A percentile compares a stretch with the other conserved stretches of the same genome.
These are phyloP conservation scores for Epinephelus coioides DNA, from an alignment of 2,797 vertebrate genomes.

Conservation along the genomic window DNA sequence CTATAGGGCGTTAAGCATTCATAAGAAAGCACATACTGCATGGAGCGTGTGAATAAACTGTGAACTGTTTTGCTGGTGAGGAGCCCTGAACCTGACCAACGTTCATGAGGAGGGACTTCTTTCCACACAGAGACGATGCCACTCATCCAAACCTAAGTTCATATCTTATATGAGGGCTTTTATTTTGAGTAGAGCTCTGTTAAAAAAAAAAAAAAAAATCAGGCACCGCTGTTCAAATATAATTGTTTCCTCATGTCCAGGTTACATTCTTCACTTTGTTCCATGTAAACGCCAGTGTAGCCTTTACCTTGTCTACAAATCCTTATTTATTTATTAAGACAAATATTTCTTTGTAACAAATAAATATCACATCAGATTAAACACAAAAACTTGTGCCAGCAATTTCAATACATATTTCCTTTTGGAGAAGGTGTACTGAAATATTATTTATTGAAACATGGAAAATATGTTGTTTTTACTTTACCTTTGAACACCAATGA, in stretches of 20 bases:
- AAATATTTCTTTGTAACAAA: conserved; percentile 44
- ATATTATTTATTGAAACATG: conserved; percentile 84
- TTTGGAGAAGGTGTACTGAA: conserved; percentile 45
- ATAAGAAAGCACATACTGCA: conserved; percentile 64
- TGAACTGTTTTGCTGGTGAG: conserved; percentile 78
- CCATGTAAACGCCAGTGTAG: conserved; percentile 39
- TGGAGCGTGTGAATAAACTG: conserved; percentile 75
- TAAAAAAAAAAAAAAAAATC: conserved; percentile 5
- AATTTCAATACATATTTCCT: conserved; percentile 18
- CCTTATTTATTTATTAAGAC: conserved; percentile 78
- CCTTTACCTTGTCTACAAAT: conserved; percentile 19
- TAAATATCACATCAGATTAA: conserved; percentile 1
- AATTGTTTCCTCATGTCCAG: conserved; percentile 34
- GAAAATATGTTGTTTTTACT: conserved; percentile 55
- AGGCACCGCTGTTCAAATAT: conserved; percentile 18
- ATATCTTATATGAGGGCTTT: conserved; percentile 28
- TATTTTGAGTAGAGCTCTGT: neutral
- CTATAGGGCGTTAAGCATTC: conserved; percentile 70
- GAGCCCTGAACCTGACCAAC: conserved; percentile 75
- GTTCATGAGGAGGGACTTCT: conserved; percentile 72
- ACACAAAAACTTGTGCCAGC: conserved; percentile 16
- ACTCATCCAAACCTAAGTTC: conserved; percentile 55
- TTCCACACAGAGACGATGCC: conserved; percentile 78
- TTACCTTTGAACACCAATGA: conserved; percentile 23
- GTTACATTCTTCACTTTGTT: conserved; percentile 28